Conservation (phyloP, 2,113 vertebrate genomes). For the Haplochromis burtoni region DNA sequence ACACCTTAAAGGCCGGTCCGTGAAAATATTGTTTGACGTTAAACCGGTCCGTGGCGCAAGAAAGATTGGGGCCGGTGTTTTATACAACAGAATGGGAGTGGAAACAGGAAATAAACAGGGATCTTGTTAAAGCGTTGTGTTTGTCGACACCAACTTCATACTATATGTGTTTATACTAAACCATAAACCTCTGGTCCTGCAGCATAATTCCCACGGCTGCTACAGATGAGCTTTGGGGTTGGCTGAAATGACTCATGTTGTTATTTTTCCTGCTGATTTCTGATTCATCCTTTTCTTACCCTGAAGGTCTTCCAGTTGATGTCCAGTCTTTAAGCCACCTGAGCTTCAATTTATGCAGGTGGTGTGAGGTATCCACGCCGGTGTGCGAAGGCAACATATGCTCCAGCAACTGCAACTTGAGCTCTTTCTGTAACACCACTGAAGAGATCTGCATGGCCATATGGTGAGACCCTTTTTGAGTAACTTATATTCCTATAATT, state of each 20-base stretch:
- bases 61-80: not conserved
- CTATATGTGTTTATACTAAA: not conserved
- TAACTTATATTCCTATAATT: not conserved
- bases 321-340: conserved; percentile 66
- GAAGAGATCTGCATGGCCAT: conserved; percentile 84
- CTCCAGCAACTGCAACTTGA: conserved; percentile 81
- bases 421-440: conserved; percentile 74
- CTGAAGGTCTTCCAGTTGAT: conserved; percentile 30
- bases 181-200: not conserved
- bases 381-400: conserved; percentile 77
- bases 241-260: not conserved
- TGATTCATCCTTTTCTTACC: not conserved
- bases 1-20: not conserved
- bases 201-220: not conserved
- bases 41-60: not conserved
- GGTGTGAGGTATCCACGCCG: conserved; percentile 76
- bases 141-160: not conserved
- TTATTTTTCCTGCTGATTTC: not conserved
- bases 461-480: conserved; percentile 65
- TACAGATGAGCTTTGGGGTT: not conserved
- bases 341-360: conserved; percentile 80
- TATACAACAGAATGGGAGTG: not conserved
- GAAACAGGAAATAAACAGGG: not conserved
- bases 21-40: not conserved
- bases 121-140: not conserved